These are phyloP conservation scores for Papilio helenus DNA, from an alignment of 1,140 invertebrate genomes.

Conservation along the genomic window DNA sequence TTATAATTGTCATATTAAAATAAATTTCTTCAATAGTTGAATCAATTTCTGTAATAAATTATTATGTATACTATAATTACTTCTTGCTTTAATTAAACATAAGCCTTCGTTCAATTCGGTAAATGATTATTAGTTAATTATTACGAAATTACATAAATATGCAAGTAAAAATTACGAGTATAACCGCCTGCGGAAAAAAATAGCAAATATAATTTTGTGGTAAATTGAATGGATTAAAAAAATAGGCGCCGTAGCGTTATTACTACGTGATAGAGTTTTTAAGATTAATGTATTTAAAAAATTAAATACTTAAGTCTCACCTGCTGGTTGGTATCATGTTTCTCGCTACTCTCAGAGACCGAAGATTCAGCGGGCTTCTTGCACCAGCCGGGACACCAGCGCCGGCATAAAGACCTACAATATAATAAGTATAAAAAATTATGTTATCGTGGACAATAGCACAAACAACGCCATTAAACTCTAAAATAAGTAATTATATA, in stretches of 20 bases:
- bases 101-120: background rate
- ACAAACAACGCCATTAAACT: too few species aligned
- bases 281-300: too few species aligned
- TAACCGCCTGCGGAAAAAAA: constrained; percentile 32
- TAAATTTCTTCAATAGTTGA: too few species aligned
- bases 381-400: constrained; percentile 63
- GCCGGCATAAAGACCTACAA: constrained; percentile 63
- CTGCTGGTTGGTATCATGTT: constrained; percentile 67
- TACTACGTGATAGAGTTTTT: background rate
- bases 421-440: background rate
- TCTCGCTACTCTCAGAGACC: constrained; percentile 68
- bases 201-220: constrained; percentile 42
- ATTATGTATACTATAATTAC: background rate
- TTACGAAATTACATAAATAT: too few species aligned
- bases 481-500: too few species aligned
- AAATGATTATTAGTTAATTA: background rate
- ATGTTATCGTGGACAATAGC: background rate
- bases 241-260: background rate
- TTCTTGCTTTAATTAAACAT: constrained; percentile 5
- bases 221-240: constrained; percentile 39
- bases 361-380: constrained; percentile 56
- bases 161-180: background rate
- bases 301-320: constrained; percentile 44
- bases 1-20: too few species aligned
- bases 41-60: too few species aligned